These are phyloP conservation scores for Euwallacea similis DNA, from an alignment of 1,140 invertebrate genomes.

Conservation along the genomic window DNA sequence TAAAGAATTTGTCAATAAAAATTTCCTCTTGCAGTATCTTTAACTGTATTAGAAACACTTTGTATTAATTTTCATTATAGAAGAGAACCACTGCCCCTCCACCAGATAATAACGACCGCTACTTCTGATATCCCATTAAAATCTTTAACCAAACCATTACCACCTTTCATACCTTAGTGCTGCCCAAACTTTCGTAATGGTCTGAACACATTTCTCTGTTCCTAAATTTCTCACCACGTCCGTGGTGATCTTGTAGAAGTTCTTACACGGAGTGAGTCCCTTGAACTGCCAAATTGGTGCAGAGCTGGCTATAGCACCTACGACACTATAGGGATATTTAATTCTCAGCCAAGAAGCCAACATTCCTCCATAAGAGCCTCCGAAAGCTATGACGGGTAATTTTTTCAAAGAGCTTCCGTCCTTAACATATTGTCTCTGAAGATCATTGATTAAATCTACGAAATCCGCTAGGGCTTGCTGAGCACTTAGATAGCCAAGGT, in stretches of 20 bases:
- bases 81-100: no score
- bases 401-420: slow-evolving; percentile 44
- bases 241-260: slow-evolving; percentile 78
- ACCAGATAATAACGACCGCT: not conserved
- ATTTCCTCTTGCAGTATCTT: no score
- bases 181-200: slow-evolving; percentile 80
- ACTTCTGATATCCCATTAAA: not conserved
- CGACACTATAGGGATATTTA: slow-evolving; percentile 91
- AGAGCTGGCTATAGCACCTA: slow-evolving; percentile 90
- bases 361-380: slow-evolving; percentile 97
- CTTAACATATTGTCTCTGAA: slow-evolving; percentile 55
- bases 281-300: slow-evolving; percentile 92
- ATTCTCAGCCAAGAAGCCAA: slow-evolving; percentile 92
- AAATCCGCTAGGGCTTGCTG: slow-evolving; percentile 95
- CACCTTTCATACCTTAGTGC: slow-evolving; percentile 61
- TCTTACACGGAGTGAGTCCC: slow-evolving; percentile 77
- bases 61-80: no score
- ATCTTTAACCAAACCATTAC: not conserved
- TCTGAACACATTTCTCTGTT: slow-evolving; percentile 67
- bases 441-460: slow-evolving; percentile 75
- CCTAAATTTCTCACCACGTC: slow-evolving; percentile 67
- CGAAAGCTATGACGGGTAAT: slow-evolving; percentile 86
- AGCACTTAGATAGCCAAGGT: slow-evolving; percentile 86
- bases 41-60: no score
- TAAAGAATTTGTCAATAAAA: no score